Evolutionary conservation across 2,888 invertebrate genomes (phyloP), one percentile per base, ranked within the genome.

Genomic region (Trypoxylon attenuatum): DNA sequence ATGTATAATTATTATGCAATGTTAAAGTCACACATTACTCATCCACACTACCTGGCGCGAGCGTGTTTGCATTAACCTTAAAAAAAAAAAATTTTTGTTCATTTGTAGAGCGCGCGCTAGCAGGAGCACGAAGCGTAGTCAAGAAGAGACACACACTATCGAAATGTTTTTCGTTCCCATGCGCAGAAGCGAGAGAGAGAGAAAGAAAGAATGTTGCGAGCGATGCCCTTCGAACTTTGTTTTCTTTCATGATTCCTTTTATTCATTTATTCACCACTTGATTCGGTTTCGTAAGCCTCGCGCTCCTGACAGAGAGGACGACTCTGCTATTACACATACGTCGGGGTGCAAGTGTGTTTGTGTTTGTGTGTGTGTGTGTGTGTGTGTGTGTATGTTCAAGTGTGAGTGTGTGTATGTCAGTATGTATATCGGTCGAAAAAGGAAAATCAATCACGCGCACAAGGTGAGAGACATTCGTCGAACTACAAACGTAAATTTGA

Each of bases 1-100:
- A 85, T 87, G 86, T 86, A 87, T 87, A 85, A 85, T 84, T 84
- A 85, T 85, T 85, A 86, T 86, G 87, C 85, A 86, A 85, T 84
- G 81, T 80, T 82, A 79, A 83, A 84, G 81, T 83, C 83, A 82
- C 82, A 82, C 83, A 75, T 77, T 81, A 80, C 70, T 82, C 84
- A 83, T 84, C 79, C 83, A 84, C 79, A 83, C 83, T 75, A 78
- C 72, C 78, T 71, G 77, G 75, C 81, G 81, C 81, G 80, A 81
- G 78, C 76, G 71, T n/a, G n/a, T n/a, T 81, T 79, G 79, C 78
- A 77, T 74, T 73, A 73, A 75, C 49, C 68, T 75, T 69, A 76
- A 79, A 68, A 64, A n/a, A n/a, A n/a, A n/a, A n/a, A n/a, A n/a
- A n/a, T n/a, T n/a, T n/a, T 47, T 49, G 68, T 59, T 60, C 60